Conservation (phyloP, 2,888 invertebrate genomes). For the Meghimatium bilineatum region DNA sequence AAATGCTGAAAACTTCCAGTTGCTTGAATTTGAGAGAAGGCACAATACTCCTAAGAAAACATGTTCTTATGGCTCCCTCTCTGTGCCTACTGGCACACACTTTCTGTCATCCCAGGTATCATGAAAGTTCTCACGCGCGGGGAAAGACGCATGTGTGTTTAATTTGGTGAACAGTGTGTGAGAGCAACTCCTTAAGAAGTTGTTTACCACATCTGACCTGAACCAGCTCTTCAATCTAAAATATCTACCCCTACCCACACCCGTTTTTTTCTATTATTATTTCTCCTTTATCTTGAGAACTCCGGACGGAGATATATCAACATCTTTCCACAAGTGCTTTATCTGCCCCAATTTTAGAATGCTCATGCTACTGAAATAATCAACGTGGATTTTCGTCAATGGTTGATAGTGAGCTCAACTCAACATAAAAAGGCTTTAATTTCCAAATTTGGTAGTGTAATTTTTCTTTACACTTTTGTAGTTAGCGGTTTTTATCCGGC, state of each 20-base stretch:
- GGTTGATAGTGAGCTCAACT: too few relatives aligned
- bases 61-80: neutral
- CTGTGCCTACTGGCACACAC: neutral
- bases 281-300: neutral
- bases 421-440: too few relatives aligned
- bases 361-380: too few relatives aligned
- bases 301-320: neutral
- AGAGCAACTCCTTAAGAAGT: slow-evolving; percentile 35
- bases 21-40: neutral
- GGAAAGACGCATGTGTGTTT: slow-evolving; percentile 32
- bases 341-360: too few relatives aligned
- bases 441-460: too few relatives aligned
- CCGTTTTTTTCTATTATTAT: neutral
- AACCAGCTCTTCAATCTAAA: slow-evolving; percentile 33
- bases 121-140: slow-evolving; percentile 39
- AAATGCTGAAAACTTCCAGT: neutral
- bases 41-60: neutral
- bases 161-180: slow-evolving; percentile 35
- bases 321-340: too few relatives aligned
- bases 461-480: too few relatives aligned
- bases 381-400: too few relatives aligned
- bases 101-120: neutral
- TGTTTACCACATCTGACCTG: slow-evolving; percentile 36
- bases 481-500: too few relatives aligned
- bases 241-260: neutral